A percentile compares a stretch with the other conserved stretches of the same genome.
phyloP scores from a whole-genome alignment of 2,113 vertebrate genomes.

The Tautogolabrus adspersus region DNA sequence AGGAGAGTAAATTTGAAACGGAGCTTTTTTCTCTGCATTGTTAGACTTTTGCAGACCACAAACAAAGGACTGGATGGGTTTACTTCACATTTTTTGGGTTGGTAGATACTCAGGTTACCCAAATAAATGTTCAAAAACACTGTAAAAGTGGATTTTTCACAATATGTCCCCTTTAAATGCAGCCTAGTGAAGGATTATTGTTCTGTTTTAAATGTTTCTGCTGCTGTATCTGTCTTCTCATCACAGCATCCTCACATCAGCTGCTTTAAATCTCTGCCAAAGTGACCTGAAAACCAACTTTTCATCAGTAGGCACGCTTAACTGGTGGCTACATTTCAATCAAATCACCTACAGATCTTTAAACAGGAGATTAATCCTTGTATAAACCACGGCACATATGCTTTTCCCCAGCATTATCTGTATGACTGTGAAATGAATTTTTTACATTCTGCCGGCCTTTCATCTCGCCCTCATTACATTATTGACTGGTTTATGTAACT shows the following conservation, averaged over 20 bases:
- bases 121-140: no score
- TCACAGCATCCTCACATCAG: not conserved
- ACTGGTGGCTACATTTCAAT: slow-evolving; percentile 5
- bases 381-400: not conserved
- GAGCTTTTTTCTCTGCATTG: no score
- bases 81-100: no score
- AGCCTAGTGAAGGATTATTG: not conserved
- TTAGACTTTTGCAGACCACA: no score
- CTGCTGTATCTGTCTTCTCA: not conserved
- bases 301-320: not conserved
- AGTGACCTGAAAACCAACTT: slow-evolving; percentile 6
- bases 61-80: no score
- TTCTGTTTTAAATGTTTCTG: not conserved
- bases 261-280: not conserved
- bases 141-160: no score
- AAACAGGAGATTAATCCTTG: slow-evolving; percentile 28
- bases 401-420: slow-evolving; percentile 4
- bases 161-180: no score
- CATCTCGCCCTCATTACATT: not conserved
- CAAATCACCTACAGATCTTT: slow-evolving; percentile 11
- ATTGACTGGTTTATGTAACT: slow-evolving; percentile 40
- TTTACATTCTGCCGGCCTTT: slow-evolving; percentile 2
- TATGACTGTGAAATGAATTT: not conserved
- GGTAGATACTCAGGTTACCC: no score
- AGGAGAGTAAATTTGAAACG: no score